Evolutionary conservation across 1,140 invertebrate genomes (phyloP).

Genomic region (Lerema accius): DNA sequence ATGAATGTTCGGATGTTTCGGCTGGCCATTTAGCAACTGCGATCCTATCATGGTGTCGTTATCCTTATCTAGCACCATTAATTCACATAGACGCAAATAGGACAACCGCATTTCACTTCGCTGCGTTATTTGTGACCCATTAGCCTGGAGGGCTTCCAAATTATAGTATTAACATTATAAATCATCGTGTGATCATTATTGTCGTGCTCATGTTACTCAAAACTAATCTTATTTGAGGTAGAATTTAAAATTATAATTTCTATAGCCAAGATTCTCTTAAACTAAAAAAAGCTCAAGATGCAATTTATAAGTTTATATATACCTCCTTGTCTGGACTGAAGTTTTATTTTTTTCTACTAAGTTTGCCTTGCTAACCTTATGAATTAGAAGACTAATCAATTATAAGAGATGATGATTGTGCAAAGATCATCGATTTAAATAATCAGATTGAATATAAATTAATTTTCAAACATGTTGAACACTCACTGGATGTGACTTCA

Average conservation of each 20-base stretch:
- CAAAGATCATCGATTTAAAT: no score
- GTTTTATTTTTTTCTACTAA: no score
- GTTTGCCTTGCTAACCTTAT: no score
- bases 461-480: neutral
- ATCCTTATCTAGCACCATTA: constrained; percentile 5
- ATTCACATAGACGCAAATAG: constrained; percentile 1
- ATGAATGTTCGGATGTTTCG: neutral
- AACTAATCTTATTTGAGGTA: no score
- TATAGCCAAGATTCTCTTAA: no score
- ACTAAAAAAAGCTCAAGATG: no score
- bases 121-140: neutral
- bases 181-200: neutral
- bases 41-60: neutral
- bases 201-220: neutral
- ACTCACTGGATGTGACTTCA: neutral
- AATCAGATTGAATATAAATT: no score
- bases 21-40: constrained; percentile 1
- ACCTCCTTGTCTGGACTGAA: no score
- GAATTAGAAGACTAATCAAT: no score
- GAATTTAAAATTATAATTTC: no score
- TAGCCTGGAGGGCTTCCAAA: neutral
- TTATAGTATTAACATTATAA: neutral
- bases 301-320: no score
- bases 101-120: constrained; percentile 2
- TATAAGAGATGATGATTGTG: no score